phyloP scores from a whole-genome alignment of 1,140 invertebrate genomes.

The Hylaeus anthracinus region DNA sequence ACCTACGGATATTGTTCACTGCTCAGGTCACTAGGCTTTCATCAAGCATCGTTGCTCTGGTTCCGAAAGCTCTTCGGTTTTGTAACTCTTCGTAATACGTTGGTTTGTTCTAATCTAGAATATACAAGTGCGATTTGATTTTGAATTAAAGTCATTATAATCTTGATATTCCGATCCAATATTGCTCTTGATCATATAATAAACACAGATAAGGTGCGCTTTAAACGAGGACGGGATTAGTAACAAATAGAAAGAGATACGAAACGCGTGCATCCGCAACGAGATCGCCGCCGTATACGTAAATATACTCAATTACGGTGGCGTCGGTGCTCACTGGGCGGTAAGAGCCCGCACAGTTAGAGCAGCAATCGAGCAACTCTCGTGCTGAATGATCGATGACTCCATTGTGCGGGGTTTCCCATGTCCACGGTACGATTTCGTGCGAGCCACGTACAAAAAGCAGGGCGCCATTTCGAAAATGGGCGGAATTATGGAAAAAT shows the following conservation, averaged over 20 bases:
- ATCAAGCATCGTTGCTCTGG: too few species aligned
- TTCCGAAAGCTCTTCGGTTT: too few species aligned
- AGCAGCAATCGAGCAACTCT: constrained; percentile 75
- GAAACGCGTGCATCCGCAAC: constrained; percentile 23
- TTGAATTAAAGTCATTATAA: too few species aligned
- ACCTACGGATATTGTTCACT: too few species aligned
- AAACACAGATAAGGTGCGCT: too few species aligned
- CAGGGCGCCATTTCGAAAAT: constrained; percentile 74
- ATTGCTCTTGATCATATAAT: too few species aligned
- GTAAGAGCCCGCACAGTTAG: constrained; percentile 69
- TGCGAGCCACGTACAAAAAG: constrained; percentile 71
- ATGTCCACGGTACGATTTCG: constrained; percentile 70
- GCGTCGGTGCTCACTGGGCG: constrained; percentile 60
- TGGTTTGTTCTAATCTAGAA: too few species aligned
- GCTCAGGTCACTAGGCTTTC: too few species aligned
- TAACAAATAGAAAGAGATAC: background rate
- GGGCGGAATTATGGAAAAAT: constrained; percentile 75
- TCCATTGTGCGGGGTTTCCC: constrained; percentile 76
- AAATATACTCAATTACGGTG: constrained; percentile 75
- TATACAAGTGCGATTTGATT: too few species aligned
- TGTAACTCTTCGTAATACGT: too few species aligned
- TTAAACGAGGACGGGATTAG: too few species aligned
- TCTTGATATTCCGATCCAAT: too few species aligned
- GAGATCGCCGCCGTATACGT: constrained; percentile 54
- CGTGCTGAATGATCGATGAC: constrained; percentile 77